Percentiles rank a stretch among this genome's conserved stretches.
phyloP scores from a whole-genome alignment of 37 sponge, comb jelly and placozoan species.

The Geodia barretti region DNA sequence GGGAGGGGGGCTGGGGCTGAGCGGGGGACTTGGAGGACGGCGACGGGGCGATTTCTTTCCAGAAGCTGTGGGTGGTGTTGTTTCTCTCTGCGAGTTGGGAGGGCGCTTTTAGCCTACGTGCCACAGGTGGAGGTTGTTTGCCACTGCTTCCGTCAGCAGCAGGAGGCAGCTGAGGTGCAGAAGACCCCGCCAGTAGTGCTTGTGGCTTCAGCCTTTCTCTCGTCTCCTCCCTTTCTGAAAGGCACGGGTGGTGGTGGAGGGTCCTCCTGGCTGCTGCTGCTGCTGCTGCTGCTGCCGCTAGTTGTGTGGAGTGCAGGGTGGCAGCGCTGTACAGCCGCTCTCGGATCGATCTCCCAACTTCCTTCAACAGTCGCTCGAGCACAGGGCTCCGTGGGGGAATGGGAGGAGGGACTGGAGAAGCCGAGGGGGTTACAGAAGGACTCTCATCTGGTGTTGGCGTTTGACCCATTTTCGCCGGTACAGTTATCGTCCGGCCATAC shows the following conservation, averaged over 20 bases:
- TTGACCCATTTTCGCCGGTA: background rate
- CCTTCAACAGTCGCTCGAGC: background rate
- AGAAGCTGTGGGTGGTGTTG: background rate
- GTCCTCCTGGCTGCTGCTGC: background rate
- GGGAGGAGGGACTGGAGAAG: background rate
- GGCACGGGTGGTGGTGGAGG: background rate
- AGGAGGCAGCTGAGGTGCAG: too few species aligned
- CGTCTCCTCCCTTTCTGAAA: background rate
- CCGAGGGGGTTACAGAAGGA: background rate
- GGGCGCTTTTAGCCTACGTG: background rate
- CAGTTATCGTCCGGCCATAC: too few species aligned
- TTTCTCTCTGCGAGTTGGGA: background rate
- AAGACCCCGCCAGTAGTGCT: background rate
- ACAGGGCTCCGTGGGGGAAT: background rate
- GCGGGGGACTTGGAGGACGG: slow-evolving; percentile 16
- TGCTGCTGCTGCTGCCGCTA: too few species aligned
- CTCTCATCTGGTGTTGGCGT: background rate
- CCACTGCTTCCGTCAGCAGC: background rate
- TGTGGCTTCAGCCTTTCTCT: background rate
- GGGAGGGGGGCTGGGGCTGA: background rate
- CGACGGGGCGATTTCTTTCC: background rate
- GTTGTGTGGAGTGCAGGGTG: background rate
- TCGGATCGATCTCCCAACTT: too few species aligned
- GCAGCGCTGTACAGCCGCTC: too few species aligned
- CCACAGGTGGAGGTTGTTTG: background rate